These are phyloP conservation scores for Harpagus bidentatus DNA, from an alignment of 2,113 vertebrate genomes.

Conservation along the genomic window DNA sequence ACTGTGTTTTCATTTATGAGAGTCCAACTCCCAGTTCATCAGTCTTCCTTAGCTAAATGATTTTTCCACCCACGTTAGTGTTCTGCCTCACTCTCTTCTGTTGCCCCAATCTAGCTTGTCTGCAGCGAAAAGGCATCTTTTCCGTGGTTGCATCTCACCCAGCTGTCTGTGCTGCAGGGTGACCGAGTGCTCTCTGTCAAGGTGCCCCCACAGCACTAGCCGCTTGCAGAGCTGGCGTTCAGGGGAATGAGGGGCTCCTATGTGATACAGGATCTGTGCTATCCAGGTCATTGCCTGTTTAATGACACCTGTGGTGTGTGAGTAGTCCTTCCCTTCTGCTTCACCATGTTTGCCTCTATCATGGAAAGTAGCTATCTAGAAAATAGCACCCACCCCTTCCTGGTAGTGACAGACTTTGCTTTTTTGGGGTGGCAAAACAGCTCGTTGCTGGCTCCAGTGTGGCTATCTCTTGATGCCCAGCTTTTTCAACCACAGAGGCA, in stretches of 20 bases:
- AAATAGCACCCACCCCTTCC: not conserved
- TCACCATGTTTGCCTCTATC: not conserved
- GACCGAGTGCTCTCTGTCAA: not conserved
- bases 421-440: not conserved
- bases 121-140: not conserved
- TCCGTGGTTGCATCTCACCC: not conserved
- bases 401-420: not conserved
- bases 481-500: not conserved
- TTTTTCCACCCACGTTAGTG: not conserved
- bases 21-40: not conserved
- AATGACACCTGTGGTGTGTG: too few relatives aligned
- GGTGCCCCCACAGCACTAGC: not conserved
- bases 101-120: not conserved
- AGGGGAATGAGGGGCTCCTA: not conserved
- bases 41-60: not conserved
- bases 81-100: not conserved
- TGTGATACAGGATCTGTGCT: not conserved
- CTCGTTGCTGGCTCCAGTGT: not conserved
- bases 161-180: not conserved
- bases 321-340: not conserved
- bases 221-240: fast-evolving
- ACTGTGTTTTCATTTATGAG: not conserved
- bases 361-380: not conserved
- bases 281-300: not conserved
- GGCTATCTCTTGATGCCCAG: not conserved